Evolutionary conservation across 2,113 vertebrate species (phyloP).

Genomic region (Microcebus jonahi): DNA sequence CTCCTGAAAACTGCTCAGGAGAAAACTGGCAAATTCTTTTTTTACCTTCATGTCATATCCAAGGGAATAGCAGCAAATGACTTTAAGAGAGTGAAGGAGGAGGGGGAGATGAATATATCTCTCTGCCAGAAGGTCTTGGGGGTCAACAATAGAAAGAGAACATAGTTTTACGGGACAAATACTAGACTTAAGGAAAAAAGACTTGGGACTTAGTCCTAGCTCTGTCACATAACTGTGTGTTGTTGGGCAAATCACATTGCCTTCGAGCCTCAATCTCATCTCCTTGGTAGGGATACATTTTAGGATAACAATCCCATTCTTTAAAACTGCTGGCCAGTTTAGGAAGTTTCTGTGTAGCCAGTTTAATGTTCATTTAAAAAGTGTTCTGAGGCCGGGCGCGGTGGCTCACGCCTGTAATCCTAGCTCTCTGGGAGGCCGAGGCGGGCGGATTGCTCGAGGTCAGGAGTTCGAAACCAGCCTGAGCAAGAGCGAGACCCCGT

Average conservation of each 20-base stretch:
- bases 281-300: background rate
- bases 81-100: background rate
- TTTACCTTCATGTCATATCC: background rate
- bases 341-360: background rate
- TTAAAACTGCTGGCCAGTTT: background rate
- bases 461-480: too few relatives aligned
- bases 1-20: background rate
- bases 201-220: background rate
- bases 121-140: background rate
- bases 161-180: background rate
- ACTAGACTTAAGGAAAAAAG: background rate
- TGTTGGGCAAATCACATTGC: background rate
- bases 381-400: too few relatives aligned
- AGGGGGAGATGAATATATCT: background rate
- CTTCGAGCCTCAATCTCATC: background rate
- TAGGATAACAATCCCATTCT: background rate
- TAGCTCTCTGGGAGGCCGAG: too few relatives aligned
- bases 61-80: background rate
- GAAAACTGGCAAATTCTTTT: background rate
- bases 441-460: too few relatives aligned
- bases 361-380: conserved; percentile 21
- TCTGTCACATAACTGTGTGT: background rate
- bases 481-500: too few relatives aligned
- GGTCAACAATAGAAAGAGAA: background rate
- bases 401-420: too few relatives aligned